phyloP scores from a whole-genome alignment of 2,797 vertebrate genomes.

The Acomys russatus region DNA sequence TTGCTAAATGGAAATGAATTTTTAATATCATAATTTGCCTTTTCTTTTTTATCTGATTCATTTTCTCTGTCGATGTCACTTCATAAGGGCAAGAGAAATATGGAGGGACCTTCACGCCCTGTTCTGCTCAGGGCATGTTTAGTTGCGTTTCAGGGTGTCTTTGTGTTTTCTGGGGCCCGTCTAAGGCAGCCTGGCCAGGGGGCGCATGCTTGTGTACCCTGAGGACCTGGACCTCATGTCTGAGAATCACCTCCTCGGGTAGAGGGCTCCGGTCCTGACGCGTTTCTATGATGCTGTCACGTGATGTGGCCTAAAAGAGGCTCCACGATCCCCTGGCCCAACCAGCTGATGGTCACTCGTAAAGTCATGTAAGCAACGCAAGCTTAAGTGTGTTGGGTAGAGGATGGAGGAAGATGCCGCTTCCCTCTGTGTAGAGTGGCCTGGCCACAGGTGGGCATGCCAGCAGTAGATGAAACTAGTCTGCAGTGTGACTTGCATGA shows the following conservation, averaged over 20 bases:
- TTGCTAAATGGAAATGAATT: constrained; percentile 82
- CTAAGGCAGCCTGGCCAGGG: fast-evolving
- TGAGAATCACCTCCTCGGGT: neutral
- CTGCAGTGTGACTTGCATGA: neutral
- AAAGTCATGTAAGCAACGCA: neutral
- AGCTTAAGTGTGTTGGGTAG: no score
- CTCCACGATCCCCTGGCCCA: neutral
- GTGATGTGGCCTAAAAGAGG: neutral
- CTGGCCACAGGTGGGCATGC: neutral
- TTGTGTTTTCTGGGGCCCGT: neutral
- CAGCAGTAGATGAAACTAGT: neutral
- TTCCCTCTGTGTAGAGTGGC: neutral
- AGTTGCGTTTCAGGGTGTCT: constrained; percentile 22
- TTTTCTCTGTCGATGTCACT: constrained; percentile 76
- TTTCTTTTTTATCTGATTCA: constrained; percentile 74
- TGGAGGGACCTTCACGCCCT: constrained; percentile 35
- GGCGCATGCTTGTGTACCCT: neutral
- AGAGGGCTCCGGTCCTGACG: neutral
- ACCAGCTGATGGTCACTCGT: no score
- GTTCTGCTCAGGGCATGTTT: constrained; percentile 52
- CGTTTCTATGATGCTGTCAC: neutral
- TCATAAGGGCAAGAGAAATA: constrained; percentile 33
- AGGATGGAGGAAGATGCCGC: neutral
- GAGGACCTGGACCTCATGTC: neutral
- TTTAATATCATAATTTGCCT: constrained; percentile 82